Conservation (phyloP, 92 coral and sea anemone genomes). For the Epizoanthus scotinus region DNA sequence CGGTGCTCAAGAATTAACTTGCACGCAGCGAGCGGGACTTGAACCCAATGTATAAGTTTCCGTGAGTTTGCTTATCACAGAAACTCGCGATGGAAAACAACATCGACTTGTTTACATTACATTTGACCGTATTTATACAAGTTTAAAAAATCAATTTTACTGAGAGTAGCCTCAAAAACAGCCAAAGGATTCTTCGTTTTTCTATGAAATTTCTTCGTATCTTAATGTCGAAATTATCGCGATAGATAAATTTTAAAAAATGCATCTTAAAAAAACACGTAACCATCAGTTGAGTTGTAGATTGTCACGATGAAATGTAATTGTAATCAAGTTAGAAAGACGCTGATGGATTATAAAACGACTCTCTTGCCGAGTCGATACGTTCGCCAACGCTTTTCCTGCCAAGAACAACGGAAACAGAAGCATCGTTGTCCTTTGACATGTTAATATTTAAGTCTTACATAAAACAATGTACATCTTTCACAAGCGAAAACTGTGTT, state of each 20-base stretch:
- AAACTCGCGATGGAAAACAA: not conserved
- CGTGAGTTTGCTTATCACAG: not conserved
- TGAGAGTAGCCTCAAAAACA: too few relatives aligned
- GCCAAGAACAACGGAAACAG: not conserved
- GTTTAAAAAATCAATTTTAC: not conserved
- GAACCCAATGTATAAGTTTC: not conserved
- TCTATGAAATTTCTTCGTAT: not conserved
- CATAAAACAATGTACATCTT: too few relatives aligned
- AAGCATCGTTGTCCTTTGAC: not conserved
- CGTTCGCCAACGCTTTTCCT: not conserved
- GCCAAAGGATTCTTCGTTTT: not conserved
- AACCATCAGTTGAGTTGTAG: not conserved
- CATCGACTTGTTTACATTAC: not conserved
- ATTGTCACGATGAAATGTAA: not conserved
- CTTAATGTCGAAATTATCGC: not conserved
- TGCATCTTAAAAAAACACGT: too few relatives aligned
- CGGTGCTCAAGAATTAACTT: too few relatives aligned
- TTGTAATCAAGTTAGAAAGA: not conserved
- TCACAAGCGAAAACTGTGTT: too few relatives aligned
- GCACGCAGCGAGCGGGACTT: too few relatives aligned
- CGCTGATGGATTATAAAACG: not conserved
- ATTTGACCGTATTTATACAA: not conserved
- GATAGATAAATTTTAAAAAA: not conserved
- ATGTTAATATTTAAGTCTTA: too few relatives aligned
- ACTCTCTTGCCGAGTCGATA: slow-evolving; percentile 7